These are phyloP conservation scores for Pipra filicauda DNA, from an alignment of 2,113 vertebrate genomes.

Conservation along the genomic window DNA sequence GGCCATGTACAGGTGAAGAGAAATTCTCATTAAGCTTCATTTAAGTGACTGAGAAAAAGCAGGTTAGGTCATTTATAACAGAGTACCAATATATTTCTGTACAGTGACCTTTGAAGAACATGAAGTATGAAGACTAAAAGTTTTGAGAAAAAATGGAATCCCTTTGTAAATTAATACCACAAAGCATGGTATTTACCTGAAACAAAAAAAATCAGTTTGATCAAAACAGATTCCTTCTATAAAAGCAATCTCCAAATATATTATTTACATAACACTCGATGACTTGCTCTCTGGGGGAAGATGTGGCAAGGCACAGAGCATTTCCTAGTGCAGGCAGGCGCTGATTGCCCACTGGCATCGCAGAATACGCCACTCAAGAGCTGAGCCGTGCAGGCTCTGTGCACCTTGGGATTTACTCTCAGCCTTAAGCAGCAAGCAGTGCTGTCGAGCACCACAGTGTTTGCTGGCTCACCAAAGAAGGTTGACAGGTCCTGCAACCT, in stretches of 20 bases:
- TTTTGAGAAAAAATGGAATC: not conserved
- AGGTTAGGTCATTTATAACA: not conserved
- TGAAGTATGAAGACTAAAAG: not conserved
- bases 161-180: not conserved
- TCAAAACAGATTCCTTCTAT: not conserved
- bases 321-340: rapidly evolving
- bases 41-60: not conserved
- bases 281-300: not conserved
- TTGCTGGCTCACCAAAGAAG: not conserved
- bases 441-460: not conserved
- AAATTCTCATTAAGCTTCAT: not conserved
- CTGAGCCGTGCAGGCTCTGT: not conserved
- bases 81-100: constrained; percentile 19
- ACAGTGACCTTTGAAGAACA: not conserved
- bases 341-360: rapidly evolving
- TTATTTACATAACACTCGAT: not conserved
- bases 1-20: not conserved
- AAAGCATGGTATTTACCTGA: not conserved
- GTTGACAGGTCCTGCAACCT: not conserved
- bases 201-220: not conserved
- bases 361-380: not conserved
- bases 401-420: not conserved
- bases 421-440: not conserved
- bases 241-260: not conserved
- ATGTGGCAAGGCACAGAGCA: not conserved